Percentiles rank a stretch among this genome's conserved stretches.
These are phyloP conservation scores for Pocillopora damicornis DNA, from an alignment of 64 coral and sea anemone genomes.

Conservation along the genomic window DNA sequence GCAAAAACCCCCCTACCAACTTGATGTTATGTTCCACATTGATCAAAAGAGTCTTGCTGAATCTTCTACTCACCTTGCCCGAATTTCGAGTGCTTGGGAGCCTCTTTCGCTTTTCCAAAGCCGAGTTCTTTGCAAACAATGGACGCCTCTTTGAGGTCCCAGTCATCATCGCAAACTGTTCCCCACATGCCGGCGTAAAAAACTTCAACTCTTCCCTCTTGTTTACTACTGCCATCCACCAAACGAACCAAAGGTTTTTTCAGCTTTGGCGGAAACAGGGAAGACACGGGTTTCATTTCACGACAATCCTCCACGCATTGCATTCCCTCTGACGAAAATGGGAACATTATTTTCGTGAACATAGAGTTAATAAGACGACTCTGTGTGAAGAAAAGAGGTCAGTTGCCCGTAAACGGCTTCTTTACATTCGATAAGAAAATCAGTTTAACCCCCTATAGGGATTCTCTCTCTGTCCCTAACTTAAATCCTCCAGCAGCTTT, in stretches of 20 bases:
- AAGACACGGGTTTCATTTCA: constrained; percentile 30
- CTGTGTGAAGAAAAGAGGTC: not conserved
- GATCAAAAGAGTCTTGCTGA: no score
- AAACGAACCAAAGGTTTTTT: constrained; percentile 45
- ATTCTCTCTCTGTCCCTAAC: no score
- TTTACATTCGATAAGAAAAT: not conserved
- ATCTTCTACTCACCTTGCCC: constrained; percentile 39
- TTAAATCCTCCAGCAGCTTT: no score
- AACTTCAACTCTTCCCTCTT: constrained; percentile 62
- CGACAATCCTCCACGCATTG: constrained; percentile 31
- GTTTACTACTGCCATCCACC: constrained; percentile 35
- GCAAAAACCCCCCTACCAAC: no score
- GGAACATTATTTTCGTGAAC: not conserved
- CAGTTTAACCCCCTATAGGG: no score
- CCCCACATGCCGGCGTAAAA: constrained; percentile 66
- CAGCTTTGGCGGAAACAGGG: constrained; percentile 41
- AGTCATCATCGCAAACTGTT: constrained; percentile 85
- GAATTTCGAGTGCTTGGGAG: constrained; percentile 50
- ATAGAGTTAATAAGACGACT: not conserved
- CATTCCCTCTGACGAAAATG: constrained; percentile 18
- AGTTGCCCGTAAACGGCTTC: no score
- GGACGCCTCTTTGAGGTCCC: constrained; percentile 65
- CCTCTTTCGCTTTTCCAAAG: constrained; percentile 56
- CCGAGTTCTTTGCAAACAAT: constrained; percentile 81
- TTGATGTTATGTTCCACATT: no score